Evolutionary conservation across 2,113 vertebrate genomes (phyloP), one percentile per base, ranked within the genome.

Genomic region (Pardalotus punctatus): DNA sequence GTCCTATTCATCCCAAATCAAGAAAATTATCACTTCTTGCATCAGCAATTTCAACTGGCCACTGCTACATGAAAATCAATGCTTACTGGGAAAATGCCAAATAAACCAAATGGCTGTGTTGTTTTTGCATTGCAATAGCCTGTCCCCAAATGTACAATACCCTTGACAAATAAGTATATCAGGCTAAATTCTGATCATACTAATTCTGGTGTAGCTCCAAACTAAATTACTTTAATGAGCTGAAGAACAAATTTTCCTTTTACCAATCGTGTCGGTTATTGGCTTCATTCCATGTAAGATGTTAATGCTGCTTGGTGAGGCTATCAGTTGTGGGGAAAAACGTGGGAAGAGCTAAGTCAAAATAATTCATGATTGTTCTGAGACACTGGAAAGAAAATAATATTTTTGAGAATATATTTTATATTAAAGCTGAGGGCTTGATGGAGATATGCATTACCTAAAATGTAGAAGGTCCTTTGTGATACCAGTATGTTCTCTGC

Each of bases 1-100:
- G 27, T 57, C 45, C 65, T 89, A 73, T 94, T 96, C 74, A 71
- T 79, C 67, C 65, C 67, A 60, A 40, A 76, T 92, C 80, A 91
- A 90, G 77, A 78, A 86, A 94, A 93, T 88, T 85, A 94, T 78
- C 67, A 57, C 67, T 85, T 93, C 31, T 90, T 91, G 19, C 69
- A 93, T 91, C 64, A 88, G 35, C 71, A 93, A 72, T 87, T 95
- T 87, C 76, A 78, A 10, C 71, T 93, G 71, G 62, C 16, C 67
- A 83, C 33, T 81, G 58, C 53, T 92, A 71, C 61, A 86, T 76
- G 48, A 77, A 91, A 93, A 93, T 51, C 42, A 1, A 61, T 84
- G 84, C 25, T 76, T 73, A 88, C 50, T 69, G 81, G 36, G 61
- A 71, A 89, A 83, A 88, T 0, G 21, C 93, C 94, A 93, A 78